These are phyloP conservation scores for Daboia siamensis DNA, from an alignment of 2,113 vertebrate species.

Conservation along the genomic window DNA sequence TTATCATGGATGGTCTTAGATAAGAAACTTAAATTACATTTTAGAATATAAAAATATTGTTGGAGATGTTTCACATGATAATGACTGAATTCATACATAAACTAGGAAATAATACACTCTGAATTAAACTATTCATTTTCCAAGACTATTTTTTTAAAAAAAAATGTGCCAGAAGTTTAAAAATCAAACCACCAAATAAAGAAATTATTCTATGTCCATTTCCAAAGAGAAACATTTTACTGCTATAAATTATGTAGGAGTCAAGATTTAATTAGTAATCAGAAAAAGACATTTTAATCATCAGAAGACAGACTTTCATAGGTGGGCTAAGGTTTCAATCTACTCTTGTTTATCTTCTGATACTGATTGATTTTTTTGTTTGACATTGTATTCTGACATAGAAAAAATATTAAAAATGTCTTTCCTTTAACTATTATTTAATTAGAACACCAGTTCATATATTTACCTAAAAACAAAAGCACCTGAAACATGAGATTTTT, in stretches of 20 bases:
- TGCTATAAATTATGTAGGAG: not conserved
- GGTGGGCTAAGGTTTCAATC: not conserved
- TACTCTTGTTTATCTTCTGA: not conserved
- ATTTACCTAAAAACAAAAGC: not conserved
- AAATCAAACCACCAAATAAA: not conserved
- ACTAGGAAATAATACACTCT: conserved; percentile 43
- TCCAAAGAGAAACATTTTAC: not conserved
- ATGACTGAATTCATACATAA: conserved; percentile 38
- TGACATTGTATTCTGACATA: not conserved
- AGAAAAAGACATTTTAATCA: not conserved
- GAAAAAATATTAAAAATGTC: not conserved
- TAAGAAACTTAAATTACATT: conserved; percentile 61
- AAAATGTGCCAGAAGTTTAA: not conserved
- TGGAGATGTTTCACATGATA: conserved; percentile 57
- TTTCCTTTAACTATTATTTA: not conserved
- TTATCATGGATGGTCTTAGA: conserved; percentile 61
- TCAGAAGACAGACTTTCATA: not conserved
- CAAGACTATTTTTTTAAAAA: conserved; percentile 17
- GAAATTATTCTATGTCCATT: not conserved
- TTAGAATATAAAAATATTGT: conserved; percentile 50
- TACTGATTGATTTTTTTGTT: not conserved
- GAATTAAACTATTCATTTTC: conserved; percentile 40
- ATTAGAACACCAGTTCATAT: not conserved
- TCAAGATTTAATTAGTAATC: not conserved
- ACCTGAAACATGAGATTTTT: not conserved